phyloP scores from a whole-genome alignment of 2,888 invertebrate genomes.

The Blera fallax region DNA sequence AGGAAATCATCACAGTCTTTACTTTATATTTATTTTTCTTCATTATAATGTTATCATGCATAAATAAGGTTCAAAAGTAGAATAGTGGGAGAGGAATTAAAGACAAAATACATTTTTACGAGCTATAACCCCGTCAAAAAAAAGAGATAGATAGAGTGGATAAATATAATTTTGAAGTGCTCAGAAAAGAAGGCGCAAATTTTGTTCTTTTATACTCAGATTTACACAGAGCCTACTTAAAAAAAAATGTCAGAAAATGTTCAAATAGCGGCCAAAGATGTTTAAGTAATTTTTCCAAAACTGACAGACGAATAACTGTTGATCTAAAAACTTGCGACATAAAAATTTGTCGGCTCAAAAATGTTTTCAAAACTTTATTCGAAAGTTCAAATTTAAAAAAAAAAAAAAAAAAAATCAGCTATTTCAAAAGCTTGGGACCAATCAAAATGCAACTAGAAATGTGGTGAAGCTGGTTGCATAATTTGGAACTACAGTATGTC shows the following conservation, averaged over 20 bases:
- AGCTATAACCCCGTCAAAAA: conserved; percentile 41
- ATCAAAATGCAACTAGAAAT: too few species aligned
- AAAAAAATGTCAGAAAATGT: too few species aligned
- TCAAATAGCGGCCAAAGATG: neutral
- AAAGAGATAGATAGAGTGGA: conserved; percentile 14
- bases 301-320: neutral
- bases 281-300: too few species aligned
- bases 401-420: too few species aligned
- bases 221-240: too few species aligned
- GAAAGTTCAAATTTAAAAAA: too few species aligned
- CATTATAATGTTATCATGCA: neutral
- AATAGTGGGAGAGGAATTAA: neutral
- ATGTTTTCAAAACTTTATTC: neutral
- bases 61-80: conserved; percentile 47
- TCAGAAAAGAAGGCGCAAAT: neutral
- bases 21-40: conserved; percentile 21
- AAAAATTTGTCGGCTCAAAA: neutral
- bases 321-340: neutral
- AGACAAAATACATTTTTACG: conserved; percentile 8
- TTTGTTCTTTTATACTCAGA: neutral
- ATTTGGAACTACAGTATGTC: too few species aligned
- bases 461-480: too few species aligned
- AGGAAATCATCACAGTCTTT: conserved; percentile 71
- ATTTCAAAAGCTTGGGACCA: too few species aligned
- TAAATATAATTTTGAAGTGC: conserved; percentile 25